These are phyloP conservation scores for Verasper variegatus DNA, from an alignment of 2,113 vertebrate genomes.

Conservation along the genomic window DNA sequence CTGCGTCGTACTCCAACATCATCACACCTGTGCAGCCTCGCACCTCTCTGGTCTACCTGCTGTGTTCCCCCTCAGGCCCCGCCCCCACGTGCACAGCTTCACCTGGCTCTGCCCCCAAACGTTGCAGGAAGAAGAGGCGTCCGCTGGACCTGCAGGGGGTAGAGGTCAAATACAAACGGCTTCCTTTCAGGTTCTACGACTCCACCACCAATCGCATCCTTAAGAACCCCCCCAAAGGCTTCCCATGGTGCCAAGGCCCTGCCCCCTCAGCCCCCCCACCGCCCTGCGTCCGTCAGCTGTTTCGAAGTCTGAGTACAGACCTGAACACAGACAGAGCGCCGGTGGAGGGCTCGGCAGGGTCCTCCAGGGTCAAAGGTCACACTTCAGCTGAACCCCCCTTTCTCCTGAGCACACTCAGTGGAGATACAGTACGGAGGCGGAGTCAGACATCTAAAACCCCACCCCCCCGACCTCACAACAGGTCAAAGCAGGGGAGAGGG, in stretches of 20 bases:
- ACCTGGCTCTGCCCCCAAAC: constrained; percentile 55
- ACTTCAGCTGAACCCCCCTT: constrained; percentile 43
- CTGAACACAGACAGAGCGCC: constrained; percentile 76
- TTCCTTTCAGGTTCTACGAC: constrained; percentile 86
- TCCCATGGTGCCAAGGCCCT: constrained; percentile 19
- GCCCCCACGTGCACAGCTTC: constrained; percentile 47
- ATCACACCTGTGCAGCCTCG: constrained; percentile 87
- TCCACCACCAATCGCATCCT: constrained; percentile 84
- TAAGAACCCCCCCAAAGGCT: constrained; percentile 78
- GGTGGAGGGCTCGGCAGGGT: constrained; percentile 49
- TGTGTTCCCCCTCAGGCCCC: constrained; percentile 83
- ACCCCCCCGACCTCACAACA: constrained; percentile 5
- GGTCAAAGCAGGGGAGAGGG: constrained; percentile 6
- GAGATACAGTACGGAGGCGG: constrained; percentile 37
- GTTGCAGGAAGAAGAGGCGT: constrained; percentile 71
- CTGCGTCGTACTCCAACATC: constrained; percentile 80
- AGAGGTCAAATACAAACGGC: constrained; percentile 87
- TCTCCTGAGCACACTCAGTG: constrained; percentile 52
- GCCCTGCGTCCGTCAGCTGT: constrained; percentile 80
- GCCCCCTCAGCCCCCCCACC: constrained; percentile 51
- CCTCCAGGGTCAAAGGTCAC: constrained; percentile 47
- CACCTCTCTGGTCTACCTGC: constrained; percentile 86
- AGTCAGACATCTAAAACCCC: not conserved
- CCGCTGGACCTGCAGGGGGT: constrained; percentile 71
- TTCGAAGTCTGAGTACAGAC: constrained; percentile 84